Conservation (phyloP, 2,888 invertebrate genomes). For the Dicycla oo region DNA sequence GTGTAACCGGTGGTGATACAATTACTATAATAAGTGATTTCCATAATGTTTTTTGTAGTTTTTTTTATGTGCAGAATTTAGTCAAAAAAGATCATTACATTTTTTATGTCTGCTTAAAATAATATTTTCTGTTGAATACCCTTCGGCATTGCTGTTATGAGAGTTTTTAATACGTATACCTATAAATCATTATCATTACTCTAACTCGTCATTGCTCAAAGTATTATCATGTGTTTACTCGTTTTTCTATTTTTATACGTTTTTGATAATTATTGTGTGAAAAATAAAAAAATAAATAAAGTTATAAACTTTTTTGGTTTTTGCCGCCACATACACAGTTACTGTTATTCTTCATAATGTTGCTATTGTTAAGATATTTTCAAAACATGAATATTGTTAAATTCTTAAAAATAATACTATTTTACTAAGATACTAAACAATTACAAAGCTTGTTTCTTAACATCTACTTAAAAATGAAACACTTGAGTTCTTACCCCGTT, state of each 20-base stretch:
- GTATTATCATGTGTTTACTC: slow-evolving; percentile 44
- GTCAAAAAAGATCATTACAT: background rate
- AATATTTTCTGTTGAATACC: slow-evolving; percentile 7
- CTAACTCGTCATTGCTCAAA: slow-evolving; percentile 49
- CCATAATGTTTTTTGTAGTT: background rate
- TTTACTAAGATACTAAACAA: slow-evolving; percentile 28
- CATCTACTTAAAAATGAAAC: background rate
- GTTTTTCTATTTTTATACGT: slow-evolving; percentile 62
- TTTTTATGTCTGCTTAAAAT: background rate
- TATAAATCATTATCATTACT: slow-evolving; percentile 13
- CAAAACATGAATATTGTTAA: background rate
- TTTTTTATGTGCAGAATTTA: background rate
- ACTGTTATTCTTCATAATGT: background rate
- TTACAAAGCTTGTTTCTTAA: slow-evolving; percentile 15
- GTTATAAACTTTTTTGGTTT: slow-evolving; percentile 21
- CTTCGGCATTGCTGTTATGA: background rate
- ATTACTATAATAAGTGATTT: background rate
- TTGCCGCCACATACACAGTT: slow-evolving; percentile 4
- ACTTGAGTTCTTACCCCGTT: slow-evolving; percentile 20
- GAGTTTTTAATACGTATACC: slow-evolving; percentile 17
- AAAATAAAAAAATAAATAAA: slow-evolving; percentile 44
- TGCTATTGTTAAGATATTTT: slow-evolving; percentile 15
- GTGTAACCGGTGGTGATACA: background rate
- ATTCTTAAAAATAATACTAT: slow-evolving; percentile 12
- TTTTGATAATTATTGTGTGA: slow-evolving; percentile 59